phyloP scores from a whole-genome alignment of 2,113 vertebrate genomes.

The Corythornis madagascariensis region DNA sequence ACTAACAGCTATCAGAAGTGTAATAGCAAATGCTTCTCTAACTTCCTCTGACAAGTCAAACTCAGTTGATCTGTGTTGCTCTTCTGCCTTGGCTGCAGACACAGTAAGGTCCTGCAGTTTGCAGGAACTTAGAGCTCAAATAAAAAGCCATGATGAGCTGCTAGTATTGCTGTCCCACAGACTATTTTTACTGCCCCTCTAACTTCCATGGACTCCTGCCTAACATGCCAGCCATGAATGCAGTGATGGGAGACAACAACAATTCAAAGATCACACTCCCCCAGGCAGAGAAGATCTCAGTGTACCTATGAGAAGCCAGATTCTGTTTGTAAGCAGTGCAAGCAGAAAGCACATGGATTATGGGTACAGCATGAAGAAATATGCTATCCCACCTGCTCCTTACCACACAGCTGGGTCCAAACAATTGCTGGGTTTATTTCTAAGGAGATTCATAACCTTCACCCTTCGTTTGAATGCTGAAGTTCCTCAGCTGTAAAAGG shows the following conservation, averaged over 20 bases:
- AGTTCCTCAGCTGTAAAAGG: background rate
- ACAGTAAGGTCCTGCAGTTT: background rate
- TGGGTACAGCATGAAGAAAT: background rate
- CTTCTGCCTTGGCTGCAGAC: background rate
- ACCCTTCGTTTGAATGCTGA: background rate
- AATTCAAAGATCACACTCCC: background rate
- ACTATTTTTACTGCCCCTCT: background rate
- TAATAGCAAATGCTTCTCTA: background rate
- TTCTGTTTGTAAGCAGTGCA: background rate
- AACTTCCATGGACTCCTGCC: background rate
- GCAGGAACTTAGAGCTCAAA: background rate
- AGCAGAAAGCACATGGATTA: background rate
- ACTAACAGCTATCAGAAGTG: background rate
- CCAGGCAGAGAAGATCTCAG: background rate
- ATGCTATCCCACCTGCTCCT: background rate
- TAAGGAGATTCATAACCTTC: background rate
- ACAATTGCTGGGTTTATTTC: background rate
- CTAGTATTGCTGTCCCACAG: background rate
- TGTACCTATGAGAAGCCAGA: background rate
- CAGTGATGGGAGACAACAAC: background rate
- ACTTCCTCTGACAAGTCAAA: background rate
- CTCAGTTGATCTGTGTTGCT: background rate
- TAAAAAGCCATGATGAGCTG: background rate
- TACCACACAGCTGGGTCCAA: fast-evolving
- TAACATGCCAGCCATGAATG: background rate